Evolutionary conservation across 2,797 vertebrate genomes (phyloP).

Genomic region (Pangasius krempfi): DNA sequence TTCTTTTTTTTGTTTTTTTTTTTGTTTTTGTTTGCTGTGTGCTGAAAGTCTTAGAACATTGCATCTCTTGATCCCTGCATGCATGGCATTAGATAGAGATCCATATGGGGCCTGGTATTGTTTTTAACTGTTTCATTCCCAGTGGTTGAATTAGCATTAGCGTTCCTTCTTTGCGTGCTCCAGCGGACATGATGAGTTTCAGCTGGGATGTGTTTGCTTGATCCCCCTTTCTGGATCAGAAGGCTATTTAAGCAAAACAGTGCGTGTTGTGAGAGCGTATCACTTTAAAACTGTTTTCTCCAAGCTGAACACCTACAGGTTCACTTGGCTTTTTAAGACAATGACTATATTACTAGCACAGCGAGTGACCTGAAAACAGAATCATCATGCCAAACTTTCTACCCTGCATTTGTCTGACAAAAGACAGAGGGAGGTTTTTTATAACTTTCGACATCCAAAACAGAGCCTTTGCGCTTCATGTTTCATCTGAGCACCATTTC

Average conservation of each 20-base stretch:
- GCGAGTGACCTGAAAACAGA: conserved; percentile 24
- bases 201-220: conserved; percentile 2
- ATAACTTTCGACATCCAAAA: conserved; percentile 60
- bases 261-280: conserved; percentile 43
- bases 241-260: conserved; percentile 59
- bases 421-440: neutral
- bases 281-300: conserved; percentile 1
- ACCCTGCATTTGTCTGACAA: neutral
- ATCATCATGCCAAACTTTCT: neutral
- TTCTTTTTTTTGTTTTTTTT: too few relatives aligned
- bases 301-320: conserved; percentile 4
- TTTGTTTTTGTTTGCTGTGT: too few relatives aligned
- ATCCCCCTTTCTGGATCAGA: neutral
- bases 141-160: neutral
- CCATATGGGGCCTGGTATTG: neutral
- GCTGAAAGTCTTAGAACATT: neutral
- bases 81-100: neutral
- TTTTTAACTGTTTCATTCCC: neutral
- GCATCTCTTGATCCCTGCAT: neutral
- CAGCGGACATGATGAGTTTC: neutral
- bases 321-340: neutral
- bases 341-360: neutral
- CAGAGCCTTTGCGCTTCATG: conserved; percentile 31
- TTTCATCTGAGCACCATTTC: conserved; percentile 69
- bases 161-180: neutral